A percentile compares a stretch with the other conserved stretches of the same genome.
Evolutionary conservation across 1,140 invertebrate species (phyloP).

Genomic region (Lordiphosa mommai): DNA sequence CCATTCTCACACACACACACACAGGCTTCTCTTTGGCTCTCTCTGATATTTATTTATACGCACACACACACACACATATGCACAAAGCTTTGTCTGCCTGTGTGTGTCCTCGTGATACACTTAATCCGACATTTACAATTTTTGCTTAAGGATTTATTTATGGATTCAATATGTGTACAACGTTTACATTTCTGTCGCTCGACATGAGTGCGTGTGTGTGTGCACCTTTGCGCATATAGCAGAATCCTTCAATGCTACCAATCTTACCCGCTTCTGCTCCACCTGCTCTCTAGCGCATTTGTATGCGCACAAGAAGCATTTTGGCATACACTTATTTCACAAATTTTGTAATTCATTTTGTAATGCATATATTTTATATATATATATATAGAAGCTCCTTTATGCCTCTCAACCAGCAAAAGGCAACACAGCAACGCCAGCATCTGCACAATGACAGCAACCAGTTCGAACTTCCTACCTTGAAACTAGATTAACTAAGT

Average conservation of each 20-base stretch:
- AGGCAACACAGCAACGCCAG: not conserved
- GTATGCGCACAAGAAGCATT: slow-evolving; percentile 59
- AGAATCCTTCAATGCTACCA: slow-evolving; percentile 45
- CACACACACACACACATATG: slow-evolving; percentile 1
- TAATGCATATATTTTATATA: slow-evolving; percentile 35
- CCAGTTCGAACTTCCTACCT: not conserved
- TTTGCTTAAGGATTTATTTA: slow-evolving; percentile 78
- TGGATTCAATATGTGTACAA: slow-evolving; percentile 72
- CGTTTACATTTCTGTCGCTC: slow-evolving; percentile 36
- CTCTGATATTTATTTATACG: slow-evolving; percentile 39
- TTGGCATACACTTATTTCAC: slow-evolving; percentile 47
- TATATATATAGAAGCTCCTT: not conserved
- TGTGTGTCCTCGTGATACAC: slow-evolving; percentile 56
- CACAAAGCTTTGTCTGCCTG: slow-evolving; percentile 16
- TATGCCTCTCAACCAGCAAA: slow-evolving; percentile 14
- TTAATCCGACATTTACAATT: slow-evolving; percentile 78
- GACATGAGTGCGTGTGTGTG: slow-evolving; percentile 21
- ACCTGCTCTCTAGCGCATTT: slow-evolving; percentile 27
- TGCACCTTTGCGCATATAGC: slow-evolving; percentile 48
- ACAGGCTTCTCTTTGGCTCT: not conserved
- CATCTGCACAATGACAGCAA: slow-evolving; percentile 7
- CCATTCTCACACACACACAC: slow-evolving; percentile 4
- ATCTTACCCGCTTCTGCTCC: slow-evolving; percentile 12
- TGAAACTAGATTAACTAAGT: slow-evolving; percentile 11
- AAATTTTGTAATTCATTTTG: slow-evolving; percentile 57